phyloP scores from a whole-genome alignment of 2,888 invertebrate species.

The Neoascia interrupta region DNA sequence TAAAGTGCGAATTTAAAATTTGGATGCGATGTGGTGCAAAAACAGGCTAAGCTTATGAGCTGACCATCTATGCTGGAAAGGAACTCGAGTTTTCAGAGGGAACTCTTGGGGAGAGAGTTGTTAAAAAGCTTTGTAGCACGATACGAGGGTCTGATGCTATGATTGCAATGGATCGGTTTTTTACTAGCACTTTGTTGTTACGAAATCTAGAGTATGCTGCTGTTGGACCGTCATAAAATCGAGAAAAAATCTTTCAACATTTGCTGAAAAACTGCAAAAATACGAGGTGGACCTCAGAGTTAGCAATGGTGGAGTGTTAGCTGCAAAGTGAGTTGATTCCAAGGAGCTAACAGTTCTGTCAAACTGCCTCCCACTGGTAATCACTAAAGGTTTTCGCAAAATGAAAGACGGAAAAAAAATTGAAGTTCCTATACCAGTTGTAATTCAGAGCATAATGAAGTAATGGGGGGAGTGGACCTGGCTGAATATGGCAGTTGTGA shows the following conservation, averaged over 20 bases:
- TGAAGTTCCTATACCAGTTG: slow-evolving; percentile 4
- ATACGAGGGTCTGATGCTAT: slow-evolving; percentile 3
- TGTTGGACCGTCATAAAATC: slow-evolving; percentile 8
- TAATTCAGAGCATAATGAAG: slow-evolving; percentile 35
- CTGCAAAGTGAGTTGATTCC: slow-evolving; percentile 28
- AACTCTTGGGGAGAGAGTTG: neutral
- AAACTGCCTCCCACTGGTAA: slow-evolving; percentile 28
- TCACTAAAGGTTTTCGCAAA: neutral
- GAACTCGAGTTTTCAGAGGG: neutral
- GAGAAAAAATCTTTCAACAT: slow-evolving; percentile 2
- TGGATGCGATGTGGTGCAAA: slow-evolving; percentile 35
- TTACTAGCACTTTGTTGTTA: neutral
- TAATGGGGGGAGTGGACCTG: slow-evolving; percentile 49
- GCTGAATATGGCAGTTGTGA: slow-evolving; percentile 15
- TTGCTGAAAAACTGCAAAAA: neutral
- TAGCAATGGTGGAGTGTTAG: slow-evolving; percentile 21
- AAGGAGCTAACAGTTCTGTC: slow-evolving; percentile 24
- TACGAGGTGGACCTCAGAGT: neutral
- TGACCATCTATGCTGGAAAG: slow-evolving; percentile 35
- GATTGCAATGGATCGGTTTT: slow-evolving; percentile 5
- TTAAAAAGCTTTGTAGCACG: slow-evolving; percentile 13
- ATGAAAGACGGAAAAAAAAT: neutral
- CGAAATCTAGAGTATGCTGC: neutral
- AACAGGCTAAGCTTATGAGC: slow-evolving; percentile 37
- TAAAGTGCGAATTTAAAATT: slow-evolving; percentile 15